Evolutionary conservation across 2,888 invertebrate genomes (phyloP), one percentile per base, ranked within the genome.

Genomic region (Dioctria linearis): DNA sequence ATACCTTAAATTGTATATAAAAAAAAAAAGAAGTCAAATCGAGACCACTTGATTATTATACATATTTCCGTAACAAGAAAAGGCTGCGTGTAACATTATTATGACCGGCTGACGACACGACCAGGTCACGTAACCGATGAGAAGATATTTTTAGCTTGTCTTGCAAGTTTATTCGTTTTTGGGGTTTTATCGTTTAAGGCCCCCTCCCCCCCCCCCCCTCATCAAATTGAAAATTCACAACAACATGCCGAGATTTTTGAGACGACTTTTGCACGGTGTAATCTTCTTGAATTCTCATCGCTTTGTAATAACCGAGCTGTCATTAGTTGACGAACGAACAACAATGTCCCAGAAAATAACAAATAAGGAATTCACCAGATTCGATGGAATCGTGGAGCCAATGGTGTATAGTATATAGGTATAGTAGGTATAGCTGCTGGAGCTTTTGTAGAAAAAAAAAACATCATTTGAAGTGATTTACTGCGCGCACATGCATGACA

Each of bases 201-300:
- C 25, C 25, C 25, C 25, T 2, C 2, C 25, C 25, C 25, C 25
- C 25, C 25, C 25, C 2, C 25, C 25, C 25, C 25, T 25, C 57
- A 13, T 59, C 73, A 59, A 73, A 73, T 73, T 73, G 73, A 57
- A 73, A 73, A 73, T 73, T 73, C 73, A 73, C 73, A 51, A 73
- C 73, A 51, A 54, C 73, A 59, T 59, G 73, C 13, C 57, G 57
- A 57, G 59, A 42, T 51, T 25, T 25, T 25, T 25, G 51, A n/a
- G 71, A 49, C 40, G 54, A n/a, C 11, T 54, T 54, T n/a, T 11
- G 54, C 54, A 54, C 11, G 54, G 11, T 54, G 54, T 11, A 54
- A 54, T 11, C 54, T 8, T 54, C 11, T 54, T 54, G 25, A 25
- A 54, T 54, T 54, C 54, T n/a, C 54, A 54, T 54, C 54, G 54